Base-by-base conservation (phyloP, 2,797 vertebrate species). In the Oreortyx pictus region DNA sequence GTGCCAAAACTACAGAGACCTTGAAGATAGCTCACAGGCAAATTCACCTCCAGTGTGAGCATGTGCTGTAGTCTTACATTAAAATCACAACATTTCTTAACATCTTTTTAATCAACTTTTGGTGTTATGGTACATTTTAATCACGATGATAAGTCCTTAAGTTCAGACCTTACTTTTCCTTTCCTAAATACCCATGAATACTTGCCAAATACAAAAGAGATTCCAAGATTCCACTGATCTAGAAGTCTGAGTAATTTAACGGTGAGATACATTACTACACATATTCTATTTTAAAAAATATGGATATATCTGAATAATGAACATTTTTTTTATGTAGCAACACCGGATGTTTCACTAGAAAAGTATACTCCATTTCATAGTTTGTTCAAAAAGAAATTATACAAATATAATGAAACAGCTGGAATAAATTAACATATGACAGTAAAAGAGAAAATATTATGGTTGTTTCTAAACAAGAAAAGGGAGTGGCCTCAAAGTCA, bases 321-420 rank as follows among this genome's bases (percentile, higher is more conserved):
- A 22, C 64, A 87, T 77, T 57, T 49, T 88, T 95, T 86, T 43
- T 67, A 15, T 8, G 4, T n/a, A 88, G 7, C 6, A 73, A 16
- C 7, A 6, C 4, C 61, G 3, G 11, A 70, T 47, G 33, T 89
- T 86, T 37, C 75, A 66, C 59, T 29, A 57, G 52, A 86, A 57
- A 62, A 72, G 20, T 47, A 61, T 33, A 52, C 17, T 70, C 33
- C 11, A 60, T 52, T 86, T 64, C 65, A 72, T 15, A 77, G 19
- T 84, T 88, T 67, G 14, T 47, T 82, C 19, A 82, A 76, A 81
- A 91, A 77, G 20, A 85, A 90, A 80, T 75, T 0, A 29, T 43
- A 77, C 19, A 71, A 67, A 82, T 79, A 9, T 67, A 73, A 86
- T 19, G 8, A 91, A 91, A 73, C 87, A 92, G 82, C 86, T 89